Percentiles rank a stretch among this genome's conserved stretches.
Evolutionary conservation across 35 echinoderm and acorn worm species (phyloP).

Genomic region (Strongylocentrotus purpuratus): DNA sequence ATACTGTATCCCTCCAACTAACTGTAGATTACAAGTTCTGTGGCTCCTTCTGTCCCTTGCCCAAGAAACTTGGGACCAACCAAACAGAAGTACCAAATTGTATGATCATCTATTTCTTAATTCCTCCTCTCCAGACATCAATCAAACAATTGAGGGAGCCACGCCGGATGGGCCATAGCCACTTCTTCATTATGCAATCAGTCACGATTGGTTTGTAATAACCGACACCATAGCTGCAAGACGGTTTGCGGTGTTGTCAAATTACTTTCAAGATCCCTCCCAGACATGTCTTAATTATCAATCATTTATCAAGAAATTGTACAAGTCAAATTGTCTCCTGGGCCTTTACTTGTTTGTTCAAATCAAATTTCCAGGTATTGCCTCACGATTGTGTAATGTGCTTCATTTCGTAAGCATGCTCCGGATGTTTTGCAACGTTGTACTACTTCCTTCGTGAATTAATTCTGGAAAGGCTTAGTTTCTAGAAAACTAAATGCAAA

Average conservation of each 20-base stretch:
- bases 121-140: not conserved
- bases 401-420: not conserved
- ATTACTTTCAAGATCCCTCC: not conserved
- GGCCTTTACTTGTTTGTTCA: too few species aligned
- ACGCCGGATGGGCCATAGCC: not conserved
- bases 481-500: not conserved
- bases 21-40: too few species aligned
- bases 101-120: too few species aligned
- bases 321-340: not conserved
- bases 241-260: not conserved
- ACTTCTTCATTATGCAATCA: not conserved
- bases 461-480: not conserved
- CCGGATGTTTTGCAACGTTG: not conserved
- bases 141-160: not conserved
- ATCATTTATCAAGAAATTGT: constrained; percentile 1
- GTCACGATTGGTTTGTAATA: not conserved
- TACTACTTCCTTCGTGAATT: not conserved
- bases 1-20: too few species aligned
- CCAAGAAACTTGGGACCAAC: too few species aligned
- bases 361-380: too few species aligned
- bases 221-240: not conserved
- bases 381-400: too few species aligned
- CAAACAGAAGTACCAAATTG: too few species aligned
- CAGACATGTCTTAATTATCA: not conserved
- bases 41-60: too few species aligned